phyloP scores from a whole-genome alignment of 2,113 vertebrate species.

The Condylura cristata region DNA sequence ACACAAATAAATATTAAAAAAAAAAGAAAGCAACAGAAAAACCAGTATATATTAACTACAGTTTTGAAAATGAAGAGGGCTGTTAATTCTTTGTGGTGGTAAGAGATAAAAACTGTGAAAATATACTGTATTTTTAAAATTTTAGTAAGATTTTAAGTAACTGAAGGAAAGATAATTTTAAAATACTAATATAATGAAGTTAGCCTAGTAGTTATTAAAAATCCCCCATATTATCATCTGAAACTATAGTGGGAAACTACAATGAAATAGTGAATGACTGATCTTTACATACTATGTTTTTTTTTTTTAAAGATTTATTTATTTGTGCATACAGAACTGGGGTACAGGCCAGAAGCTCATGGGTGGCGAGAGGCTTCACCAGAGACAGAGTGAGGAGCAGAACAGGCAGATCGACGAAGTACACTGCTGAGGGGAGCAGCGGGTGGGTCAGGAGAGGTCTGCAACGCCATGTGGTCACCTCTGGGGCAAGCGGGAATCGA shows the following conservation, averaged over 20 bases:
- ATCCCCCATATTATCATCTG: slow-evolving; percentile 43
- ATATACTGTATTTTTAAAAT: slow-evolving; percentile 34
- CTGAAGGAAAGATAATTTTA: slow-evolving; percentile 27
- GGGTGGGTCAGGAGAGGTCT: too few relatives aligned
- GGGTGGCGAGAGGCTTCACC: too few relatives aligned
- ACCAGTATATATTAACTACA: not conserved
- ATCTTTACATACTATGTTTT: not conserved
- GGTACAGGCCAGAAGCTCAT: too few relatives aligned
- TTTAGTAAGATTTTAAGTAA: slow-evolving; percentile 45
- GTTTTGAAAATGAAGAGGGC: not conserved
- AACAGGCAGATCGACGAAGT: too few relatives aligned
- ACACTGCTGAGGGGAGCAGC: too few relatives aligned
- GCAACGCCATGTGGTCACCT: too few relatives aligned
- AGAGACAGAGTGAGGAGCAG: too few relatives aligned
- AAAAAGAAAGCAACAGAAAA: too few relatives aligned
- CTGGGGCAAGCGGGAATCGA: too few relatives aligned
- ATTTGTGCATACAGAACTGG: too few relatives aligned
- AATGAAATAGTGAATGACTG: not conserved
- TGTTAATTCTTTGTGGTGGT: slow-evolving; percentile 1
- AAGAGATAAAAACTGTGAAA: slow-evolving; percentile 21
- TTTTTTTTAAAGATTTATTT: too few relatives aligned
- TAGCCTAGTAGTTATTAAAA: slow-evolving; percentile 23
- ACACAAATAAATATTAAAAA: too few relatives aligned
- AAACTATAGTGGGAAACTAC: slow-evolving; percentile 34
- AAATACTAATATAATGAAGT: slow-evolving; percentile 11